These are phyloP conservation scores for Sylvilagus bachmani DNA, from an alignment of 2,113 vertebrate species.

Conservation along the genomic window DNA sequence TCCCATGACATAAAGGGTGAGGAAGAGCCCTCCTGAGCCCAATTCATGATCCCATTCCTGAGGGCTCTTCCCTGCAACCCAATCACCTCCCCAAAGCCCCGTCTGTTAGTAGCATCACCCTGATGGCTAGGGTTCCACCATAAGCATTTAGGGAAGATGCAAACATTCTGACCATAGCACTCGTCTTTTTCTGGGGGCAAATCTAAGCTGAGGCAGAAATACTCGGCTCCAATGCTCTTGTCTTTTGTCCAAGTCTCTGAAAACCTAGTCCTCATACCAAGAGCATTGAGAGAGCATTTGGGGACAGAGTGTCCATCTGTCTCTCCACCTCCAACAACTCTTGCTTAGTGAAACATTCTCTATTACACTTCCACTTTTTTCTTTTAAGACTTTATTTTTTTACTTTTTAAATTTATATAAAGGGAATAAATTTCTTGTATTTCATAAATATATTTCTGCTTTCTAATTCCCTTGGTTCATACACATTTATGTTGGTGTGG, in stretches of 20 bases:
- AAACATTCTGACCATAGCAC: no score
- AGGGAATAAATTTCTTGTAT: no score
- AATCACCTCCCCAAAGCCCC: not conserved
- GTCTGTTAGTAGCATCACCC: not conserved
- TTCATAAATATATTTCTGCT: not conserved
- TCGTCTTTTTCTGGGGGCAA: not conserved
- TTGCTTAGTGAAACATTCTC: not conserved
- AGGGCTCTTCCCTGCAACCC: no score
- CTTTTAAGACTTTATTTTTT: no score
- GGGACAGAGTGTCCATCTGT: not conserved
- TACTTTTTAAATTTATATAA: no score
- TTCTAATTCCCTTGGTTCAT: not conserved
- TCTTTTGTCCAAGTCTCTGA: not conserved
- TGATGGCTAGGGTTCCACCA: not conserved
- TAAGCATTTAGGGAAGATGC: not conserved
- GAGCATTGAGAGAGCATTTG: not conserved
- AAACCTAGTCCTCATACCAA: not conserved
- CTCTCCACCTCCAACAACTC: no score
- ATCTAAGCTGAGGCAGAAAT: not conserved
- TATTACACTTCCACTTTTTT: not conserved
- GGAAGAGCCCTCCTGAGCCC: not conserved
- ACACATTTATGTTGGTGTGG: not conserved
- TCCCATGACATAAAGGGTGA: not conserved
- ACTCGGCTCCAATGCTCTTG: fast-evolving
- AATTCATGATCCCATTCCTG: not conserved